Percentiles rank a stretch among this genome's conserved stretches.
These are phyloP conservation scores for Murina feae DNA, from an alignment of 2,113 vertebrate genomes.

Conservation along the genomic window DNA sequence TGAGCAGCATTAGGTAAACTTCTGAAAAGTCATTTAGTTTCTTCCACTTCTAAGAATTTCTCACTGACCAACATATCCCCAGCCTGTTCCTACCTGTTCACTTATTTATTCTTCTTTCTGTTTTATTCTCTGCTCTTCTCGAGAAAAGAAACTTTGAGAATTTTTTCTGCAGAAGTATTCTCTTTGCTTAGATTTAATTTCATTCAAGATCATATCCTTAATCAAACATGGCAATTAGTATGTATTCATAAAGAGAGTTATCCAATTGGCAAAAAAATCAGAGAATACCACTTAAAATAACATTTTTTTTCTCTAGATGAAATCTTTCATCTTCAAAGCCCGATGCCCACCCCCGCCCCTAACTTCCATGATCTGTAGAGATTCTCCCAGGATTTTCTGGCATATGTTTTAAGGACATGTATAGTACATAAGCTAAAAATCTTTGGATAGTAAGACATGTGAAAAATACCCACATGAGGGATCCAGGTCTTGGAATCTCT, in stretches of 20 bases:
- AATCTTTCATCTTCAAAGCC: background rate
- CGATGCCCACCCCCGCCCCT: fast-evolving
- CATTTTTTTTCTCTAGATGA: background rate
- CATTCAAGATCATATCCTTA: background rate
- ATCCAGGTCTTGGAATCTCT: background rate
- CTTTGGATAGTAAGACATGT: background rate
- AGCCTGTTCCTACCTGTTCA: background rate
- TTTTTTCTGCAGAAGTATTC: background rate
- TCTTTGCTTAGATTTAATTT: background rate
- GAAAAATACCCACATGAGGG: background rate
- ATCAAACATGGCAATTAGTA: background rate
- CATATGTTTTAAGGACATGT: background rate
- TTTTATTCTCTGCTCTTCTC: background rate
- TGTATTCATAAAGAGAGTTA: background rate
- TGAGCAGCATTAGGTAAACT: background rate
- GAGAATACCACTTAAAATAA: background rate
- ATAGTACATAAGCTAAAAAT: background rate
- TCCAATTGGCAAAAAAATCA: background rate
- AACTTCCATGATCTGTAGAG: background rate
- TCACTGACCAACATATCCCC: background rate
- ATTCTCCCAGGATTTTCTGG: background rate
- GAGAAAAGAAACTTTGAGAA: background rate
- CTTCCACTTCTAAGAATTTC: background rate
- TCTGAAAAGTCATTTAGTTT: background rate
- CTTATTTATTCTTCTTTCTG: background rate